A percentile compares a stretch with the other conserved stretches of the same genome.
Conservation (phyloP, 1,140 invertebrate species). For the Lutraria rhynchaena region DNA sequence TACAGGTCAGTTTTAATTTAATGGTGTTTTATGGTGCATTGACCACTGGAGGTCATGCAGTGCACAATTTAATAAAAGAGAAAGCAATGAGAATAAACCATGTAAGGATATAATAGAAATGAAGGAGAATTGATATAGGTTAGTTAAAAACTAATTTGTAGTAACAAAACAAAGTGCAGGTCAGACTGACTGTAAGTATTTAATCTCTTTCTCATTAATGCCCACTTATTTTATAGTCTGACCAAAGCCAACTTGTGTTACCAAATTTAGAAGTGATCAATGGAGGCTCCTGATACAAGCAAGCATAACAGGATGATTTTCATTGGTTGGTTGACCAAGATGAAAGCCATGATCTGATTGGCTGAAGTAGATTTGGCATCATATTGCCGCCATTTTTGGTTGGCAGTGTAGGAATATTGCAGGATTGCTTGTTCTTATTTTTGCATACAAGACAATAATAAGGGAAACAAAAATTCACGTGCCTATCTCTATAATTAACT, state of each 20-base stretch:
- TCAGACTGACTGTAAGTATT: not conserved
- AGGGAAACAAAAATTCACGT: too few relatives aligned
- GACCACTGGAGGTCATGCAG: too few relatives aligned
- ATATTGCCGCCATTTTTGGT: too few relatives aligned
- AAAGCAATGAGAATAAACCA: not conserved
- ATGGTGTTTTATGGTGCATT: too few relatives aligned
- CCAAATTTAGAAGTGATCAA: constrained; percentile 19
- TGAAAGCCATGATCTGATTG: too few relatives aligned
- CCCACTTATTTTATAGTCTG: constrained; percentile 4
- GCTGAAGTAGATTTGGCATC: too few relatives aligned
- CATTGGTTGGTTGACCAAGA: too few relatives aligned
- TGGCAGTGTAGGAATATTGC: too few relatives aligned
- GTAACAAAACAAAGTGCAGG: not conserved
- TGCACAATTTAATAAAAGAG: not conserved
- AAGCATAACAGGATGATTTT: not conserved
- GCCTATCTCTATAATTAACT: too few relatives aligned
- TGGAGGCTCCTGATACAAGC: constrained; percentile 14
- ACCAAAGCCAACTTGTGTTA: constrained; percentile 25
- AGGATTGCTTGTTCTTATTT: too few relatives aligned
- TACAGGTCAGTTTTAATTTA: too few relatives aligned
- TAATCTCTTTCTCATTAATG: not conserved
- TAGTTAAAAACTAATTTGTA: not conserved
- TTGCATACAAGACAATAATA: too few relatives aligned
- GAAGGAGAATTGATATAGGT: not conserved
- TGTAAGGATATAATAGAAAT: not conserved